A percentile compares a stretch with the other conserved stretches of the same genome.
Evolutionary conservation across 2,888 invertebrate genomes (phyloP).

Genomic region (Philereme vetulata): DNA sequence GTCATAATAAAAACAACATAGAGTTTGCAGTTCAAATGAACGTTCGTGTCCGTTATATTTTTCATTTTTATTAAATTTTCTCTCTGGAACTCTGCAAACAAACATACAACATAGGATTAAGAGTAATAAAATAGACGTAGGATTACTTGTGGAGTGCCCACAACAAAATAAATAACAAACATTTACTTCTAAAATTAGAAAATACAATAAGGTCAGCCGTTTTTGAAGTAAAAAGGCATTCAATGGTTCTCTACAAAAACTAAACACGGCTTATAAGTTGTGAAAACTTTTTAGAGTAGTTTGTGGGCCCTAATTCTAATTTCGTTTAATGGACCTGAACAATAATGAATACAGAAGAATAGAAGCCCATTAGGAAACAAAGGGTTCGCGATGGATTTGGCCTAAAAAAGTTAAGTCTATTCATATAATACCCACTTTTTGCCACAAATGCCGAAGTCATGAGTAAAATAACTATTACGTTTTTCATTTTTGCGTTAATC

Average conservation of each 20-base stretch:
- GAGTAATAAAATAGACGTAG: conserved; percentile 23
- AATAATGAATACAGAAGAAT: conserved; percentile 37
- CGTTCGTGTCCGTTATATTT: conserved; percentile 24
- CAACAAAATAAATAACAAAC: too few species aligned
- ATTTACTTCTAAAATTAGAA: too few species aligned
- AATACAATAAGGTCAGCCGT: too few species aligned
- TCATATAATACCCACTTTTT: conserved; percentile 18
- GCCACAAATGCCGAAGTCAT: conserved; percentile 25
- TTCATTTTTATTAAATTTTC: conserved; percentile 29
- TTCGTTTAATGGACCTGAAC: conserved; percentile 35
- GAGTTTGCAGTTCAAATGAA: conserved; percentile 24
- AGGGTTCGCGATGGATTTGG: conserved; percentile 38
- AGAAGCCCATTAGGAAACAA: conserved; percentile 40
- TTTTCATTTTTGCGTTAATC: conserved; percentile 25
- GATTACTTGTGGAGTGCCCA: too few species aligned
- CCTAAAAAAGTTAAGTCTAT: conserved; percentile 37
- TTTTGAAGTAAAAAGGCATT: too few species aligned
- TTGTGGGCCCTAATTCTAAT: conserved; percentile 34
- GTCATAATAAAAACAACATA: conserved; percentile 15
- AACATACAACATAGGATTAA: conserved; percentile 18
- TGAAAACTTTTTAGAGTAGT: conserved; percentile 19
- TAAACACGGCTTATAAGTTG: too few species aligned
- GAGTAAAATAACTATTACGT: conserved; percentile 3
- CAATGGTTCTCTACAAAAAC: too few species aligned
- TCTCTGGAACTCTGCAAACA: conserved; percentile 23